phyloP scores from a whole-genome alignment of 2,113 vertebrate genomes.

The Collichthys lucidus region DNA sequence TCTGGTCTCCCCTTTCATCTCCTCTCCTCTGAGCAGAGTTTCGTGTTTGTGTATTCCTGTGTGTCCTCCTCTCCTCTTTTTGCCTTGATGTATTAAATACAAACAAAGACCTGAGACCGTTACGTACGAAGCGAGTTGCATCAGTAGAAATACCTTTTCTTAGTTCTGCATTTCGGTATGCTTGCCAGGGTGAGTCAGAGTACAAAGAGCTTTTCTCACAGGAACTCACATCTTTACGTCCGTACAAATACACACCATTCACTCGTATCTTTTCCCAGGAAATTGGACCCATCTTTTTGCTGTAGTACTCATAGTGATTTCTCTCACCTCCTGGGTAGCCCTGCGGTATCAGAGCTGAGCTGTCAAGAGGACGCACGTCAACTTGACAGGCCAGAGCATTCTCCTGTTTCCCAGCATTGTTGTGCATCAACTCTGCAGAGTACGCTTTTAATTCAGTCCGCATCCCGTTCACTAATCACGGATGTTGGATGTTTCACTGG shows the following conservation, averaged over 20 bases:
- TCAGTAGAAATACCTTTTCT: constrained; percentile 46
- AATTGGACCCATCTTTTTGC: constrained; percentile 2
- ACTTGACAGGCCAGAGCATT: neutral
- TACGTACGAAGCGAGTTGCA: constrained; percentile 14
- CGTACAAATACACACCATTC: neutral
- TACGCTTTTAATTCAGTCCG: constrained; percentile 15
- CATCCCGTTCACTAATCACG: constrained; percentile 30
- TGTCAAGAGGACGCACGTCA: constrained; percentile 13
- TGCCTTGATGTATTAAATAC: constrained; percentile 40
- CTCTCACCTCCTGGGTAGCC: constrained; percentile 11
- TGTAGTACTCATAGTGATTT: constrained; percentile 5
- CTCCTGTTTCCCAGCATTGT: constrained; percentile 15
- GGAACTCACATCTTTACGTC: neutral
- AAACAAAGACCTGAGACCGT: constrained; percentile 38
- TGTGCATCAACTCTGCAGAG: neutral
- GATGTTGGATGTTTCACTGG: constrained; percentile 4
- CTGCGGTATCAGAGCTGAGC: neutral
- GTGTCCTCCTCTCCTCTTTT: constrained; percentile 54
- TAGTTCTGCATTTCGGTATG: constrained; percentile 2
- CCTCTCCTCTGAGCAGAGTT: constrained; percentile 45
- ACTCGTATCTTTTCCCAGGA: constrained; percentile 2
- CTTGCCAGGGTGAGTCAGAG: constrained; percentile 12
- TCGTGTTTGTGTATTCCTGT: constrained; percentile 53
- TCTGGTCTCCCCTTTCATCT: constrained; percentile 63
- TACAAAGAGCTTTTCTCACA: neutral